Percentiles rank a stretch among this genome's conserved stretches.
These are phyloP conservation scores for Nudaria mundana DNA, from an alignment of 2,888 invertebrate genomes.

Conservation along the genomic window DNA sequence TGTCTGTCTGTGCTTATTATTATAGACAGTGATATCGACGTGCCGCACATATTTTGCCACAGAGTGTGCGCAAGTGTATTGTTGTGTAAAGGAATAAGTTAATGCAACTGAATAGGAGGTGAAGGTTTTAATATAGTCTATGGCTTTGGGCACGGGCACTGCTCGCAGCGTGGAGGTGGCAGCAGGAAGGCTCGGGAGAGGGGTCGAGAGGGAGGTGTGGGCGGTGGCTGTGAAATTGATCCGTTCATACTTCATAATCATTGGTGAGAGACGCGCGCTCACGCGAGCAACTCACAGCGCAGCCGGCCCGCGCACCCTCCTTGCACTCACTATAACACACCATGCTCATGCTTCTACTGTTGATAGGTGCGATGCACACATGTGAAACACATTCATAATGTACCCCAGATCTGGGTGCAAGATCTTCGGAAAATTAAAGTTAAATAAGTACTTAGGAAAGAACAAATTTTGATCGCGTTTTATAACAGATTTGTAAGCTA, in stretches of 20 bases:
- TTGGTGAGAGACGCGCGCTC: conserved; percentile 44
- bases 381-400: no score
- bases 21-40: conserved; percentile 26
- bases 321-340: no score
- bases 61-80: no score
- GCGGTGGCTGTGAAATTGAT: conserved; percentile 62
- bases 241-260: conserved; percentile 64
- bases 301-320: background rate
- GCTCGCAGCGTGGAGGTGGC: conserved; percentile 9
- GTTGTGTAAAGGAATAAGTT: conserved; percentile 1
- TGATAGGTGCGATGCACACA: no score
- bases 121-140: conserved; percentile 26
- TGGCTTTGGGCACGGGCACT: conserved; percentile 20
- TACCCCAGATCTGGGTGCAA: no score
- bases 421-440: no score
- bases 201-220: conserved; percentile 34
- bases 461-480: no score
- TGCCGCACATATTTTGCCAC: conserved; percentile 25
- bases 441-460: no score
- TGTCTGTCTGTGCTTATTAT: no score
- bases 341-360: no score
- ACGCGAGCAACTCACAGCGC: conserved; percentile 23
- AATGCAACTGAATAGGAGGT: conserved; percentile 6
- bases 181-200: conserved; percentile 11
- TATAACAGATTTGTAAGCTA: no score